A percentile compares a stretch with the other conserved stretches of the same genome.
These are phyloP conservation scores for Oligia strigilis DNA, from an alignment of 2,888 invertebrate genomes.

Conservation along the genomic window DNA sequence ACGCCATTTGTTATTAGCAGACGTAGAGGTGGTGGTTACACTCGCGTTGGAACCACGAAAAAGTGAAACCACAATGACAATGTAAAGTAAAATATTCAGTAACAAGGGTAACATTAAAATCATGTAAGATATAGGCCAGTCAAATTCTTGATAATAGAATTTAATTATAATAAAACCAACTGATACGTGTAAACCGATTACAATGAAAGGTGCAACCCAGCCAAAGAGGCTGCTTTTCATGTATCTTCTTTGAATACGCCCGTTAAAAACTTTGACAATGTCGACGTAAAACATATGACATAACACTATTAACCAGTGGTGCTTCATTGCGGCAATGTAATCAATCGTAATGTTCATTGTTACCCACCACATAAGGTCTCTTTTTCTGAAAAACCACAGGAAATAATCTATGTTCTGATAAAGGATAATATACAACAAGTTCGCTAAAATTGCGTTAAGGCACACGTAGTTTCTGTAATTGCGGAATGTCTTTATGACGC, in stretches of 20 bases:
- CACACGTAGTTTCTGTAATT: background rate
- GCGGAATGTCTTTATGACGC: background rate
- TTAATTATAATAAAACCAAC: background rate
- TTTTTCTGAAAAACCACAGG: accelerated
- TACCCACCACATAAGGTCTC: background rate
- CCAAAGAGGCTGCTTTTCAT: background rate
- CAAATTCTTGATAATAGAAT: background rate
- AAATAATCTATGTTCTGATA: background rate
- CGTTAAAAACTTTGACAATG: background rate
- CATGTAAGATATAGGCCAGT: no score
- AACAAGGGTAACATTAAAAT: background rate
- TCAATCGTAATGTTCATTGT: background rate
- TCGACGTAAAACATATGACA: background rate
- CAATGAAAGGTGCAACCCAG: background rate
- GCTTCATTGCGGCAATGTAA: background rate
- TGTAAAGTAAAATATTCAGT: background rate
- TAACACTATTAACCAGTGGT: background rate
- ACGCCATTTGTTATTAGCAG: background rate
- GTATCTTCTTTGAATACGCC: background rate
- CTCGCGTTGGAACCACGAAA: background rate
- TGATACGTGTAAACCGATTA: background rate
- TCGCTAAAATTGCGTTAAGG: background rate
- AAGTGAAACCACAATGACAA: background rate
- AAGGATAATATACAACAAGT: background rate
- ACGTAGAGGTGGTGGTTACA: background rate